A percentile compares a stretch with the other conserved stretches of the same genome.
Conservation (phyloP, 64 coral and sea anemone genomes). For the Anthopleura sola region DNA sequence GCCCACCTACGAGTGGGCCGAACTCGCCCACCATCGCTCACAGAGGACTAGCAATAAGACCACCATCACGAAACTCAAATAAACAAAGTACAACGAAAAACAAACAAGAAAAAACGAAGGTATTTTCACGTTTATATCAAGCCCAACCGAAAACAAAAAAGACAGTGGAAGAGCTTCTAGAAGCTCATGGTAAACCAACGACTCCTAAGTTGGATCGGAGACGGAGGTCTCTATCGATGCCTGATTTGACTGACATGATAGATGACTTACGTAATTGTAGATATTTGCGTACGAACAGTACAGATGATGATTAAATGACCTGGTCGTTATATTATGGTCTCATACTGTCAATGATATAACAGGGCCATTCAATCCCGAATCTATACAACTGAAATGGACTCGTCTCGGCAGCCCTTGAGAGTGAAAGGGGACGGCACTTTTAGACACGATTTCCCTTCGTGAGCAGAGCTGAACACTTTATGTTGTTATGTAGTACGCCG, state of each 20-base stretch:
- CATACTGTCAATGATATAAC: not conserved
- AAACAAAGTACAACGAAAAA: conserved; percentile 5
- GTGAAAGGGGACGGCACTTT: no score
- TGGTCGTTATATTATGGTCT: not conserved
- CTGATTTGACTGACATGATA: conserved; percentile 63
- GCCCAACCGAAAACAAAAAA: not conserved
- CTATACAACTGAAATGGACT: not conserved
- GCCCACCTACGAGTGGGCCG: not conserved
- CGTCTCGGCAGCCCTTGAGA: no score
- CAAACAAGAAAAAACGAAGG: conserved; percentile 9
- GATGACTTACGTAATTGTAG: conserved; percentile 56
- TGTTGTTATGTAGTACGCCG: no score
- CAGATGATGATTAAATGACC: not conserved
- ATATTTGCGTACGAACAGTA: conserved; percentile 57
- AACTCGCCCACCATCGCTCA: not conserved
- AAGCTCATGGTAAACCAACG: not conserved
- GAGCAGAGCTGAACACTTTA: no score
- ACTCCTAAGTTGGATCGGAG: conserved; percentile 23
- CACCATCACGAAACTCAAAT: not conserved
- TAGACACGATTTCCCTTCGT: no score
- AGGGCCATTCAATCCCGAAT: not conserved
- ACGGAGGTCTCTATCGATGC: conserved; percentile 59
- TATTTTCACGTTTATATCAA: conserved; percentile 37
- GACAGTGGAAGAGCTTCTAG: conserved; percentile 12
- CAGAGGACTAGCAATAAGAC: conserved; percentile 9